phyloP scores from a whole-genome alignment of 2,888 invertebrate genomes.

The Siphonodentalium dalli region DNA sequence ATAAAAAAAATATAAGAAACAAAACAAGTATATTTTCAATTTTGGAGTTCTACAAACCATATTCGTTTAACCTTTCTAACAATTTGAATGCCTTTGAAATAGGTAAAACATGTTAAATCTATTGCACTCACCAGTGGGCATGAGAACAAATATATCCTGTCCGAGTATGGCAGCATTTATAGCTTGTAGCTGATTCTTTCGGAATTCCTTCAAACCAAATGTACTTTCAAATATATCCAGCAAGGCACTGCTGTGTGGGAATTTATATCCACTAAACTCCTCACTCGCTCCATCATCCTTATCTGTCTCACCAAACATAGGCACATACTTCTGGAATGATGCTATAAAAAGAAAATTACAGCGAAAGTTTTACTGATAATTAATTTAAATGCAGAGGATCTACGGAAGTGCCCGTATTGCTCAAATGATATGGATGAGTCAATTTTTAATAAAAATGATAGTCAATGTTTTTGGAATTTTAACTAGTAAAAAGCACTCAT shows the following conservation, averaged over 20 bases:
- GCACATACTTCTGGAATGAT: not conserved
- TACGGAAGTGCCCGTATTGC: too few relatives aligned
- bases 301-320: constrained; percentile 4
- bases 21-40: too few relatives aligned
- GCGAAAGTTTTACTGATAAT: not conserved
- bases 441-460: too few relatives aligned
- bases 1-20: too few relatives aligned
- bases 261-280: constrained; percentile 78
- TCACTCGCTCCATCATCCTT: constrained; percentile 76
- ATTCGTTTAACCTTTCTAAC: too few relatives aligned
- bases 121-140: constrained; percentile 83
- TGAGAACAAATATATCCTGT: constrained; percentile 92
- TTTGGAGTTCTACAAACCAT: too few relatives aligned
- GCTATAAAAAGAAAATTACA: not conserved
- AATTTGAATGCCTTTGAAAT: too few relatives aligned
- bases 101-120: too few relatives aligned
- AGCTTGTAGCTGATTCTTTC: constrained; percentile 92
- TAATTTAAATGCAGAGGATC: too few relatives aligned
- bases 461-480: too few relatives aligned
- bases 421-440: too few relatives aligned
- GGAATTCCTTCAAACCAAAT: constrained; percentile 87
- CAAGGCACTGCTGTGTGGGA: constrained; percentile 76
- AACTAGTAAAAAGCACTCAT: too few relatives aligned
- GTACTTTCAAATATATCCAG: constrained; percentile 76
- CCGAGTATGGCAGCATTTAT: constrained; percentile 88